A percentile compares a stretch with the other conserved stretches of the same genome.
Conservation (phyloP, 1,140 invertebrate genomes). For the Steinernema khuongi region DNA sequence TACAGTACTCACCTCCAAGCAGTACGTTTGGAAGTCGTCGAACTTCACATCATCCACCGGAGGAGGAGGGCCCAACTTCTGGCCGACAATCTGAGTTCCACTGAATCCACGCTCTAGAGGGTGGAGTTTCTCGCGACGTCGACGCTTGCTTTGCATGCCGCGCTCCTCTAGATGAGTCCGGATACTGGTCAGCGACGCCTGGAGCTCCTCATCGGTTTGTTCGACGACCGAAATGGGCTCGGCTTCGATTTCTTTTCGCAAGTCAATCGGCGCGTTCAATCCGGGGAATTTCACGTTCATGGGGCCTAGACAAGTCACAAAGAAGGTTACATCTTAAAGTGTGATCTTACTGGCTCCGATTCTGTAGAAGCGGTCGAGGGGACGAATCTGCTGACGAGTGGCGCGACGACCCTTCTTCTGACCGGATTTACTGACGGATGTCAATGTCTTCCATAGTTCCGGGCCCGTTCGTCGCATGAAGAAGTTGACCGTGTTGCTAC, state of each 20-base stretch:
- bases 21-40: slow-evolving; percentile 61
- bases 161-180: slow-evolving; percentile 19
- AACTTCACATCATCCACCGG: slow-evolving; percentile 60
- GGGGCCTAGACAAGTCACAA: slow-evolving; percentile 63
- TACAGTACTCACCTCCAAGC: slow-evolving; percentile 58
- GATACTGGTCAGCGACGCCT: slow-evolving; percentile 7
- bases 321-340: slow-evolving; percentile 6
- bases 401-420: slow-evolving; percentile 85
- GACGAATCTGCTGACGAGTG: slow-evolving; percentile 70
- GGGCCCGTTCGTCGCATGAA: slow-evolving; percentile 65
- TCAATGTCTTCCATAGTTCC: slow-evolving; percentile 85
- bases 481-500: slow-evolving; percentile 56
- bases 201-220: slow-evolving; percentile 52
- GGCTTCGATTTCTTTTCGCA: slow-evolving; percentile 62
- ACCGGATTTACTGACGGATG: slow-evolving; percentile 89
- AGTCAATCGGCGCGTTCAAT: slow-evolving; percentile 73
- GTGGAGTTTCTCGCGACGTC: slow-evolving; percentile 46
- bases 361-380: slow-evolving; percentile 82
- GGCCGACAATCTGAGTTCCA: slow-evolving; percentile 59
- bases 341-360: slow-evolving; percentile 67
- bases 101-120: slow-evolving; percentile 61
- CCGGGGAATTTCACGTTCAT: slow-evolving; percentile 84
- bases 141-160: slow-evolving; percentile 39
- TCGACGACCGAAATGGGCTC: slow-evolving; percentile 47
- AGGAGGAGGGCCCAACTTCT: slow-evolving; percentile 61